These are phyloP conservation scores for Drosophila pegasa DNA, from an alignment of 2,888 invertebrate species.

Conservation along the genomic window DNA sequence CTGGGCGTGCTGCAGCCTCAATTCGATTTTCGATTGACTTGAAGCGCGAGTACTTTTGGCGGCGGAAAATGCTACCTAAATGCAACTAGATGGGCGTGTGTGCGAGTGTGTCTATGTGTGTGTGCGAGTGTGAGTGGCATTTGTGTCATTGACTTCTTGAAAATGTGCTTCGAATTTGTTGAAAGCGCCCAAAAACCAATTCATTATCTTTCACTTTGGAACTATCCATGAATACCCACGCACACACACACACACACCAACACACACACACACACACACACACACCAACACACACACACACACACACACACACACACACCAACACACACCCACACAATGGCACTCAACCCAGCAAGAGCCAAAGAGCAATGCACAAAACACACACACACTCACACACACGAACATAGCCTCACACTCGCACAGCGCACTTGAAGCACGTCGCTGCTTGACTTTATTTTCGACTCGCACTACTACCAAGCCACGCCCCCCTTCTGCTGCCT, in stretches of 20 bases:
- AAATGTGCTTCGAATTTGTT: slow-evolving; percentile 42
- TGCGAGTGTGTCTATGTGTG: slow-evolving; percentile 13
- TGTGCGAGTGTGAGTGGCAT: slow-evolving; percentile 6
- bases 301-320: slow-evolving; percentile 31
- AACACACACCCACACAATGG: slow-evolving; percentile 9
- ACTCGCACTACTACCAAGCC: slow-evolving; percentile 42
- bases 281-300: slow-evolving; percentile 20
- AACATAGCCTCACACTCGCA: slow-evolving; percentile 30
- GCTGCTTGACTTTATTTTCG: slow-evolving; percentile 78
- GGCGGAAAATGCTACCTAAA: slow-evolving; percentile 36
- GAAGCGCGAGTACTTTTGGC: slow-evolving; percentile 29
- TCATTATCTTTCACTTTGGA: slow-evolving; percentile 77
- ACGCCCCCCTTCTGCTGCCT: background rate
- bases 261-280: slow-evolving; percentile 22
- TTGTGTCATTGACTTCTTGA: slow-evolving; percentile 31
- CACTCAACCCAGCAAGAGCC: slow-evolving; percentile 38
- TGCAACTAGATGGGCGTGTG: slow-evolving; percentile 21
- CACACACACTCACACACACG: slow-evolving; percentile 29
- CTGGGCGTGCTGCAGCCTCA: slow-evolving; percentile 3
- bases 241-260: slow-evolving; percentile 27
- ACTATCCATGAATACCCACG: slow-evolving; percentile 30
- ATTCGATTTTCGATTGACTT: background rate
- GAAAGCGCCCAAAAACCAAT: slow-evolving; percentile 62
- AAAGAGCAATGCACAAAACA: slow-evolving; percentile 48
- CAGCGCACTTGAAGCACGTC: slow-evolving; percentile 75